These are phyloP conservation scores for Mantis religiosa DNA, from an alignment of 2,888 invertebrate genomes.

Conservation along the genomic window DNA sequence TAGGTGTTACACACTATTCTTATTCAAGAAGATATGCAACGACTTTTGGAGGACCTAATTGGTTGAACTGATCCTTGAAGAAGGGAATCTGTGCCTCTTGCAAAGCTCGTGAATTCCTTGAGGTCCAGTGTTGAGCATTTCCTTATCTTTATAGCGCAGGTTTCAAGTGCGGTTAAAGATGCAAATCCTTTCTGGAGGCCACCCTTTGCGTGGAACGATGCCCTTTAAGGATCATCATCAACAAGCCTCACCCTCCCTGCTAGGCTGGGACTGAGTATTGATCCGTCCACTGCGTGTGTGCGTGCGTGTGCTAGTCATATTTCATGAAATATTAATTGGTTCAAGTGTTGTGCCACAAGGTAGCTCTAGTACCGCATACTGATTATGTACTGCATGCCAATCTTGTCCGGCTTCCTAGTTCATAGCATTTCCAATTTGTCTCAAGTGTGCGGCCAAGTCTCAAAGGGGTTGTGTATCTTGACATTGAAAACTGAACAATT, in stretches of 20 bases:
- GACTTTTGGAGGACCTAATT: too few species aligned
- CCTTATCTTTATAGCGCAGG: not conserved
- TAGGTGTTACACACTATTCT: too few species aligned
- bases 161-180: not conserved
- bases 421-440: not conserved
- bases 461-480: too few species aligned
- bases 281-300: not conserved
- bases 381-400: not conserved
- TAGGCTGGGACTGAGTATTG: not conserved
- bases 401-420: not conserved
- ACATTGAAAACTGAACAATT: too few species aligned
- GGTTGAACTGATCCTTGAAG: too few species aligned
- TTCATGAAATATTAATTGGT: not conserved
- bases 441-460: not conserved
- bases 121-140: not conserved
- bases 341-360: not conserved
- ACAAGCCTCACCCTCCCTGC: not conserved
- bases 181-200: not conserved
- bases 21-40: too few species aligned
- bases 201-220: not conserved
- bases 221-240: not conserved
- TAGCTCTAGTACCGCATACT: not conserved
- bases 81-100: too few species aligned
- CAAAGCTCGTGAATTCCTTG: too few species aligned
- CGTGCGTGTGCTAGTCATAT: not conserved